Percentiles rank a stretch among this genome's conserved stretches.
Evolutionary conservation across 2,797 vertebrate genomes (phyloP).

Genomic region (Macropus fuliginosus): DNA sequence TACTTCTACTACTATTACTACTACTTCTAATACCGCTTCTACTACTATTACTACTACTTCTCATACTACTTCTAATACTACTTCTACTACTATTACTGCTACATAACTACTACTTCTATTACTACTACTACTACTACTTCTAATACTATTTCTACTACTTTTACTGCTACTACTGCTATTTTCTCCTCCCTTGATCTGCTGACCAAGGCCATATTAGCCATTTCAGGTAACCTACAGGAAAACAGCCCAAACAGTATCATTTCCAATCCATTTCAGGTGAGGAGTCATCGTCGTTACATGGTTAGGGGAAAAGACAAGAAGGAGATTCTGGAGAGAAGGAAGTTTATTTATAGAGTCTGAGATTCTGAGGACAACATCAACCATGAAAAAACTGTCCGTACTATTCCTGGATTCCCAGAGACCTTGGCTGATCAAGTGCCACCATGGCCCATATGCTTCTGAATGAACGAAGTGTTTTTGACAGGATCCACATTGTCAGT

Average conservation of each 20-base stretch:
- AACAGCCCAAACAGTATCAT: neutral
- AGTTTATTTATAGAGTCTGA: neutral
- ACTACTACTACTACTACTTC: too few relatives aligned
- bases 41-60: neutral
- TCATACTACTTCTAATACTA: too few relatives aligned
- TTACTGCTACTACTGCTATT: too few relatives aligned
- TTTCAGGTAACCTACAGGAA: neutral
- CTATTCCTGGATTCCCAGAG: neutral
- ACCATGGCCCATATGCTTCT: neutral
- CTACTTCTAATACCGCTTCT: too few relatives aligned
- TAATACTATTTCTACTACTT: too few relatives aligned
- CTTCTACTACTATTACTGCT: neutral
- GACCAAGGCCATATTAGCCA: neutral
- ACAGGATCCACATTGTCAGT: conserved; percentile 50
- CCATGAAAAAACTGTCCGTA: neutral
- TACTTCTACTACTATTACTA: too few relatives aligned
- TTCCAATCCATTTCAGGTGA: neutral
- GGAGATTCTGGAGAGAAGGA: neutral
- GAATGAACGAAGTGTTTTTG: conserved; percentile 60
- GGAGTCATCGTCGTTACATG: neutral
- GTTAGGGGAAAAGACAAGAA: neutral
- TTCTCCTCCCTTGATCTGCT: neutral
- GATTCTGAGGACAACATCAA: neutral
- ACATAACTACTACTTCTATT: too few relatives aligned
- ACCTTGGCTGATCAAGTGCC: neutral